Percentiles rank a stretch among this genome's conserved stretches.
phyloP scores from a whole-genome alignment of 2,113 vertebrate genomes.

The Arothron firmamentum region DNA sequence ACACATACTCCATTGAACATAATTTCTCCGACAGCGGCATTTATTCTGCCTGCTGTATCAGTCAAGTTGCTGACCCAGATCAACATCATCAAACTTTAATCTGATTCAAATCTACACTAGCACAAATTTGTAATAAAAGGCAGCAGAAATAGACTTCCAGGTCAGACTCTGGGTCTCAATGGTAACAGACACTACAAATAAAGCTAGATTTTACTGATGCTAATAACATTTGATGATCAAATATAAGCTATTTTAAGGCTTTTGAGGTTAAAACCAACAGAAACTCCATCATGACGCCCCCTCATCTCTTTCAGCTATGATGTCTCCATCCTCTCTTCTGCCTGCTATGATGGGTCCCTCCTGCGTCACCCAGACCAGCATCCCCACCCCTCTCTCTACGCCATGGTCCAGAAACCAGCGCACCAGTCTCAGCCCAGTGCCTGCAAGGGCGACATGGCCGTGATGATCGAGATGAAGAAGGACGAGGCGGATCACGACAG shows the following conservation, averaged over 20 bases:
- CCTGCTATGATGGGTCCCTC: conserved; percentile 72
- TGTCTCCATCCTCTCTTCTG: conserved; percentile 89
- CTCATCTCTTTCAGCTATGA: conserved; percentile 78
- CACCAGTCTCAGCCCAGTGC: conserved; percentile 50
- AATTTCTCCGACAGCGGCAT: conserved; percentile 12
- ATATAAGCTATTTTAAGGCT: no score
- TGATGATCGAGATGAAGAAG: conserved; percentile 94
- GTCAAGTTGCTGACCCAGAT: conserved; percentile 41
- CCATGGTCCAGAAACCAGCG: conserved; percentile 80
- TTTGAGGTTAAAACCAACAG: not conserved
- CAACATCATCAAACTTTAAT: conserved; percentile 37
- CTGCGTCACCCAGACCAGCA: conserved; percentile 57
- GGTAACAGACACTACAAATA: no score
- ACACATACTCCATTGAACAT: no score
- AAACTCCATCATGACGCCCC: not conserved
- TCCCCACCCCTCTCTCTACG: conserved; percentile 68
- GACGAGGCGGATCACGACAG: conserved; percentile 90
- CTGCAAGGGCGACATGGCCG: conserved; percentile 86
- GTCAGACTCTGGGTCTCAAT: no score
- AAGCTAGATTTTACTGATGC: no score
- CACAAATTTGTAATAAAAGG: no score
- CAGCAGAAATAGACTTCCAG: no score
- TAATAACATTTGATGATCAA: no score
- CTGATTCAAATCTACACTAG: conserved; percentile 9
- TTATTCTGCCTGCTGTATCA: conserved; percentile 7